Evolutionary conservation across 2,888 invertebrate species (phyloP).

Genomic region (Hirtodrosophila confusa): DNA sequence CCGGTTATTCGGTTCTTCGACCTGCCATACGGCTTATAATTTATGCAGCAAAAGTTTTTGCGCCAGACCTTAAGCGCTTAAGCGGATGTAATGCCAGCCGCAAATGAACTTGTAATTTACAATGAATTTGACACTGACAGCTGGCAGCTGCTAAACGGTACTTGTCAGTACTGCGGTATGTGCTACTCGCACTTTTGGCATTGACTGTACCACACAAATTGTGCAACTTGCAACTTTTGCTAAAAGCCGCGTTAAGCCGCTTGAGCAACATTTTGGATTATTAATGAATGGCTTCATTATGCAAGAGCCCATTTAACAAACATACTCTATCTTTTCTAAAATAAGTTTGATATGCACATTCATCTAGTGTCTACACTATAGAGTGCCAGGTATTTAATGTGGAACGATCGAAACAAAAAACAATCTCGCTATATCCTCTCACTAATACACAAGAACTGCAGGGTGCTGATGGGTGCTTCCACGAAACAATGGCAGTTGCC

Average conservation of each 20-base stretch:
- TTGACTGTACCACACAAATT: slow-evolving; percentile 43
- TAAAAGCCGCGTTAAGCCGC: slow-evolving; percentile 22
- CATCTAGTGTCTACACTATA: too few species aligned
- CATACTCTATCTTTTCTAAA: too few species aligned
- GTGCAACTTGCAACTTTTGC: slow-evolving; percentile 29
- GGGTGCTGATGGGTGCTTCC: too few species aligned
- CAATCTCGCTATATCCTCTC: too few species aligned
- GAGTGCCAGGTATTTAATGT: too few species aligned
- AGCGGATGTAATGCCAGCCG: slow-evolving; percentile 70
- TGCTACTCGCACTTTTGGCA: slow-evolving; percentile 44
- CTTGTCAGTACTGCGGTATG: background rate
- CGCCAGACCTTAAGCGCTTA: slow-evolving; percentile 36
- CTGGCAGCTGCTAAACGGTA: slow-evolving; percentile 49
- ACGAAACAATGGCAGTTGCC: too few species aligned
- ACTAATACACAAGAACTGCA: too few species aligned
- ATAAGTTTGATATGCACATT: too few species aligned
- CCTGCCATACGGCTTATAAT: slow-evolving; percentile 42
- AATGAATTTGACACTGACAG: slow-evolving; percentile 78
- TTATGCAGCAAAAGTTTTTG: slow-evolving; percentile 55
- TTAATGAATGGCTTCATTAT: slow-evolving; percentile 7
- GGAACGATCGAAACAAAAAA: too few species aligned
- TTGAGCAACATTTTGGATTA: slow-evolving; percentile 48
- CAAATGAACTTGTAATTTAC: slow-evolving; percentile 78
- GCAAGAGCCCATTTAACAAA: background rate
- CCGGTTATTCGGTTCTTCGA: slow-evolving; percentile 11